Conservation (phyloP, 1,140 invertebrate genomes). For the Teleogryllus occipitalis region DNA sequence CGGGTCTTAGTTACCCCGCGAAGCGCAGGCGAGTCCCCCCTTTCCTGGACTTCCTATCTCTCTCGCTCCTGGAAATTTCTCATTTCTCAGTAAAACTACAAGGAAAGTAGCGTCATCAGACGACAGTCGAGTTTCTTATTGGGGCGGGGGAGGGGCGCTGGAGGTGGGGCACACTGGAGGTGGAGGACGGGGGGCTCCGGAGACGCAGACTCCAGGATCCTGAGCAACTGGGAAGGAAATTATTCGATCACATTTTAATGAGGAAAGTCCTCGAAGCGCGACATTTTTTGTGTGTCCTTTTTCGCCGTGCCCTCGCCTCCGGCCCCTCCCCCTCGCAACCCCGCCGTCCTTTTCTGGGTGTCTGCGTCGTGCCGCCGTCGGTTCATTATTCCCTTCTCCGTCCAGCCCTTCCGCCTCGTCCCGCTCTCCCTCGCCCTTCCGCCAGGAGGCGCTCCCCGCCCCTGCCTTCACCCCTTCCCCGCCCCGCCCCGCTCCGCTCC, state of each 20-base stretch:
- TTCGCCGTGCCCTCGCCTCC: neutral
- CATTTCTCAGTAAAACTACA: neutral
- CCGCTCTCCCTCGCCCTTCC: conserved; percentile 1
- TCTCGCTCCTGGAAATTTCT: neutral
- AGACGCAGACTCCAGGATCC: neutral
- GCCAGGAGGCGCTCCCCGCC: too few relatives aligned
- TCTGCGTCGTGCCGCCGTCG: neutral
- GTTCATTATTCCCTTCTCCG: conserved; percentile 8
- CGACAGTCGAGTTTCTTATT: neutral
- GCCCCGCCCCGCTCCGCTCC: too few relatives aligned
- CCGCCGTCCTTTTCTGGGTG: neutral
- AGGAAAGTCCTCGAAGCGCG: conserved; percentile 18
- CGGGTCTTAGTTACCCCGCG: neutral
- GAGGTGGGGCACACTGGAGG: too few relatives aligned
- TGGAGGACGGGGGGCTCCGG: neutral
- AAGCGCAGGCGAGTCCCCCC: too few relatives aligned
- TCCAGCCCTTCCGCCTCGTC: neutral
- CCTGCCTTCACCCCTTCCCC: too few relatives aligned
- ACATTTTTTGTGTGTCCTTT: conserved; percentile 10
- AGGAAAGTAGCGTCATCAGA: conserved; percentile 14
- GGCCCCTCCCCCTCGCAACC: neutral
- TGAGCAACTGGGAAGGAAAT: conserved; percentile 18
- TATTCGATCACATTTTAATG: conserved; percentile 24
- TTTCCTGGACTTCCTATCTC: neutral
- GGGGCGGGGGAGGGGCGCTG: too few relatives aligned